Evolutionary conservation across 2,888 invertebrate genomes (phyloP).

Genomic region (Ptychoptera contaminata): DNA sequence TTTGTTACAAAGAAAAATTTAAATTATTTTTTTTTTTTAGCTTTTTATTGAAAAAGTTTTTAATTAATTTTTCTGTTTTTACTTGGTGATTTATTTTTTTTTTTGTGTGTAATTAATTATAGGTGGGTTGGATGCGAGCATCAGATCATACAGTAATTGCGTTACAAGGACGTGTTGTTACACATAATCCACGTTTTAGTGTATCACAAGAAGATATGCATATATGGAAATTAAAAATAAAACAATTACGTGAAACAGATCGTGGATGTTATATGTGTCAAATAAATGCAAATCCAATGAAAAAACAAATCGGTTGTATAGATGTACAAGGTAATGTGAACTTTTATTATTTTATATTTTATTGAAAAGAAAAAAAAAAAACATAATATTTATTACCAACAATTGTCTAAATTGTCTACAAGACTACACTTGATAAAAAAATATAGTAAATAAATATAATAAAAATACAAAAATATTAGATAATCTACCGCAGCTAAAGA

Average conservation of each 20-base stretch:
- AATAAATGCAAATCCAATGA: constrained; percentile 62
- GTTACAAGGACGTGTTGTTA: constrained; percentile 55
- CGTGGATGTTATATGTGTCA: constrained; percentile 66
- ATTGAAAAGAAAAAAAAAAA: constrained; percentile 17
- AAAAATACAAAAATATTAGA: too few relatives aligned
- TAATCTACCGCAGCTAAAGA: too few relatives aligned
- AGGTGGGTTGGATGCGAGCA: constrained; percentile 22
- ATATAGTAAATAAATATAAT: too few relatives aligned
- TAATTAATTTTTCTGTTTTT: too few relatives aligned
- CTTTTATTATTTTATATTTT: too few relatives aligned
- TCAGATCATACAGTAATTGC: constrained; percentile 63
- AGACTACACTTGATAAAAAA: too few relatives aligned
- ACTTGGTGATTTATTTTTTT: too few relatives aligned
- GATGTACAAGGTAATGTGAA: constrained; percentile 69
- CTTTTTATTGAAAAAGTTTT: too few relatives aligned
- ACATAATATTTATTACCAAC: neutral
- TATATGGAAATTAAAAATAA: constrained; percentile 58
- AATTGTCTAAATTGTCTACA: neutral
- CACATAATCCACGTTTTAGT: constrained; percentile 54
- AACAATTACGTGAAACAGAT: constrained; percentile 55
- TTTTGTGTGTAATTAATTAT: too few relatives aligned
- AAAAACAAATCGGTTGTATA: constrained; percentile 59
- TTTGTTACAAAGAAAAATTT: too few relatives aligned
- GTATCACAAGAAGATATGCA: constrained; percentile 52
- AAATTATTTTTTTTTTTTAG: too few relatives aligned